These are phyloP conservation scores for Zaprionus camerounensis DNA, from an alignment of 1,140 invertebrate species.

Conservation along the genomic window DNA sequence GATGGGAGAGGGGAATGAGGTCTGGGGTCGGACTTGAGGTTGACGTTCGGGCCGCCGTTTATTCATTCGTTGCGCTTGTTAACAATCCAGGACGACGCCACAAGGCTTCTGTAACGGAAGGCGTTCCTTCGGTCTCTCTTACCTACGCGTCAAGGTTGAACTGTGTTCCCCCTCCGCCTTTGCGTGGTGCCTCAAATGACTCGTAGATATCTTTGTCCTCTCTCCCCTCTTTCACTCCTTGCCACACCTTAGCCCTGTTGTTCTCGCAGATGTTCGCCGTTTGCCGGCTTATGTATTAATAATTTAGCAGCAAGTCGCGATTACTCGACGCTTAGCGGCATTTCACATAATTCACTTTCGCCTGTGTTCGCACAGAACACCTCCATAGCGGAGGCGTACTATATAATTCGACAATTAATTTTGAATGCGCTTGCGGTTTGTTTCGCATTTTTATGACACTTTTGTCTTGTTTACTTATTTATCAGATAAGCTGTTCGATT, in stretches of 20 bases:
- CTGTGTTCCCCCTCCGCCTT: background rate
- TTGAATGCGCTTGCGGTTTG: conserved; percentile 30
- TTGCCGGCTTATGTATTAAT: conserved; percentile 69
- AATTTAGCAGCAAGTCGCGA: conserved; percentile 73
- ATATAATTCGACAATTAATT: conserved; percentile 45
- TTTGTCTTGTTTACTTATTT: conserved; percentile 9
- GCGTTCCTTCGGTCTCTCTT: conserved; percentile 38
- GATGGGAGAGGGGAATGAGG: conserved; percentile 8
- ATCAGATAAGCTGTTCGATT: conserved; percentile 7
- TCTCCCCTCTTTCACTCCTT: conserved; percentile 9
- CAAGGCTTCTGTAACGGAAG: conserved; percentile 52
- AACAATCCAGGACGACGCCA: conserved; percentile 51
- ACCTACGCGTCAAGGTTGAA: conserved; percentile 46
- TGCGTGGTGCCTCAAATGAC: conserved; percentile 45
- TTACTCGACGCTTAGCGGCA: conserved; percentile 68
- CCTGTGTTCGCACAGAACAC: conserved; percentile 36
- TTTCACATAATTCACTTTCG: conserved; percentile 75
- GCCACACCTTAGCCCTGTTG: conserved; percentile 18
- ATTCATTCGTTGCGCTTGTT: conserved; percentile 80
- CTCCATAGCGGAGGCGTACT: conserved; percentile 24
- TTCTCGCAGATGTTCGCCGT: conserved; percentile 51
- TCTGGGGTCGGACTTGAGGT: conserved; percentile 2
- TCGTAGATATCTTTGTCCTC: conserved; percentile 50
- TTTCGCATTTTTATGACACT: conserved; percentile 1
- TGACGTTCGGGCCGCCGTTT: conserved; percentile 47